phyloP scores from a whole-genome alignment of 1,140 invertebrate species.

The Anadara kagoshimensis region DNA sequence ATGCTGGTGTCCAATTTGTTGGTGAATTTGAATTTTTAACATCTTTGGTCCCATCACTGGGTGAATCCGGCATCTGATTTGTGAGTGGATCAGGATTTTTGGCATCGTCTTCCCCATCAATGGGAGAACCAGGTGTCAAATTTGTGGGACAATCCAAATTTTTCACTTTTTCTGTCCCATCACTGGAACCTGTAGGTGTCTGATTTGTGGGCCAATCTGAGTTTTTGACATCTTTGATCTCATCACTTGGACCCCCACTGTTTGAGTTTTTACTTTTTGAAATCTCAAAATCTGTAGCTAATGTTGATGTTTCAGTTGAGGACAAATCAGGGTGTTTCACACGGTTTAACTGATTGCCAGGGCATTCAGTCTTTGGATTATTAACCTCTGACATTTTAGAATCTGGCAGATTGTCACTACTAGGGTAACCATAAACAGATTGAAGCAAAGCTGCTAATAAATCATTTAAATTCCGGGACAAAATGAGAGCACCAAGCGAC shows the following conservation, averaged over 20 bases:
- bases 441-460: conserved; percentile 82
- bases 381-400: no score
- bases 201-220: not conserved
- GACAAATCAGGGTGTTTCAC: no score
- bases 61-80: no score
- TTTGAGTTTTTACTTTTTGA: not conserved
- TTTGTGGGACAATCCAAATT: not conserved
- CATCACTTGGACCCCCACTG: not conserved
- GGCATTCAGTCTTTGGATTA: no score
- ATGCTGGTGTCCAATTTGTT: conserved; percentile 35
- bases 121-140: no score
- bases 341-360: no score
- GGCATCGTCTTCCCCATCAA: no score
- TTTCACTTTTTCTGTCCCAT: not conserved
- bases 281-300: not conserved
- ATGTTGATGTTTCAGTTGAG: not conserved
- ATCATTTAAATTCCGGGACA: conserved; percentile 73
- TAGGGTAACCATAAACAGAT: conserved; percentile 23
- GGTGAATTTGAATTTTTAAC: not conserved
- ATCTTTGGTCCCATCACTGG: no score
- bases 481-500: conserved; percentile 69
- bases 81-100: no score
- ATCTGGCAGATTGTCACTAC: no score
- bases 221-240: not conserved
- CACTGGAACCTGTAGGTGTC: not conserved